phyloP scores from a whole-genome alignment of 2,113 vertebrate species.

The Salvelinus fontinalis region DNA sequence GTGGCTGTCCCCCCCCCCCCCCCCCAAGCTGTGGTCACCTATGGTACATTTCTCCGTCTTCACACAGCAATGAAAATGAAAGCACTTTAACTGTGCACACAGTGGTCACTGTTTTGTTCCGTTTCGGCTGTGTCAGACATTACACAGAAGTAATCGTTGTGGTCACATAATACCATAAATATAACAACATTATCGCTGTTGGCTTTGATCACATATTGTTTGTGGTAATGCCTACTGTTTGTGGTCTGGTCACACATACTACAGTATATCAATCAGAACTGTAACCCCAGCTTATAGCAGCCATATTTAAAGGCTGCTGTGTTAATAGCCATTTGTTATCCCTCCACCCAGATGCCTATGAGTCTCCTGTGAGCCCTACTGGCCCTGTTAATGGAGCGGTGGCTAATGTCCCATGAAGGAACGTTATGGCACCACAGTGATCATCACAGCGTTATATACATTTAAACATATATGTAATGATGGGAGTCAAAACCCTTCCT shows the following conservation, averaged over 20 bases:
- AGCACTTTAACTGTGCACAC: too few species aligned
- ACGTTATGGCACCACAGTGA: constrained; percentile 80
- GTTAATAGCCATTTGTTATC: constrained; percentile 87
- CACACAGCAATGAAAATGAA: background rate
- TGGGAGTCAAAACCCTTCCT: constrained; percentile 1
- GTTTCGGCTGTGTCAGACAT: background rate
- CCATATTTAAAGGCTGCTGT: constrained; percentile 32
- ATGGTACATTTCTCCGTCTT: background rate
- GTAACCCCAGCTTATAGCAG: constrained; percentile 10
- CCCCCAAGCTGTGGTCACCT: background rate
- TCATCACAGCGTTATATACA: constrained; percentile 78
- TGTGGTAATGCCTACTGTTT: constrained; percentile 21
- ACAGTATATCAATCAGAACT: constrained; percentile 26
- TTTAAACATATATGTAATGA: constrained; percentile 65
- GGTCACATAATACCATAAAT: too few species aligned
- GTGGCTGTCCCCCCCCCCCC: background rate
- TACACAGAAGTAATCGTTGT: background rate
- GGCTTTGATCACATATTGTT: background rate
- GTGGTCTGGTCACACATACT: constrained; percentile 60
- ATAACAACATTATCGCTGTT: background rate
- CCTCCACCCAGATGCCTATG: constrained; percentile 85
- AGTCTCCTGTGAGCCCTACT: constrained; percentile 80
- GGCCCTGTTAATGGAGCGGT: constrained; percentile 81
- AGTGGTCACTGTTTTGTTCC: too few species aligned
- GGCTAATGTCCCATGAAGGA: constrained; percentile 85